Percentiles rank a stretch among this genome's conserved stretches.
These are phyloP conservation scores for Latrodectus hesperus DNA, from an alignment of 2,888 invertebrate genomes.

Conservation along the genomic window DNA sequence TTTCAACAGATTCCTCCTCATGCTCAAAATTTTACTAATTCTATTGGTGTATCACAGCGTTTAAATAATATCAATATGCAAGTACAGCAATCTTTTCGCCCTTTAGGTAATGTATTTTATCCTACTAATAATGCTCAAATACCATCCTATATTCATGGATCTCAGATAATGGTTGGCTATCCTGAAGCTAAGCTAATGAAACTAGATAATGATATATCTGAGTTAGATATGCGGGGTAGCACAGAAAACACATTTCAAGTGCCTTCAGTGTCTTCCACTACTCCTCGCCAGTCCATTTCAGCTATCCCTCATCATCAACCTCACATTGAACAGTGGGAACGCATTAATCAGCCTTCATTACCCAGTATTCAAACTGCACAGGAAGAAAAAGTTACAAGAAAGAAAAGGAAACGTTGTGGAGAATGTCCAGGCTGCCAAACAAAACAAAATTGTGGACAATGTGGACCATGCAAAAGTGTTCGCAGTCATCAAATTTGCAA, in stretches of 20 bases:
- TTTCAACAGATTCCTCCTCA: conserved; percentile 51
- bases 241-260: conserved; percentile 70
- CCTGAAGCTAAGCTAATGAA: conserved; percentile 60
- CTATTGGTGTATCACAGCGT: conserved; percentile 34
- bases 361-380: conserved; percentile 46
- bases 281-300: conserved; percentile 57
- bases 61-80: conserved; percentile 62
- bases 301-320: conserved; percentile 56
- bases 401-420: conserved; percentile 81
- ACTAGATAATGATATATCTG: conserved; percentile 55
- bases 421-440: conserved; percentile 95
- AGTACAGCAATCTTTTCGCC: conserved; percentile 38
- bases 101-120: conserved; percentile 20
- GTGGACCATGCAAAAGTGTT: conserved; percentile 88
- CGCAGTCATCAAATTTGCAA: conserved; percentile 94
- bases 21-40: conserved; percentile 47
- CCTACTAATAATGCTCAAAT: conserved; percentile 40
- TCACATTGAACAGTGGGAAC: conserved; percentile 67
- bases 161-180: conserved; percentile 57
- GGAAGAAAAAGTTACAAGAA: conserved; percentile 67
- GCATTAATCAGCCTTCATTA: conserved; percentile 39
- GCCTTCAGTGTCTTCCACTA: conserved; percentile 71
- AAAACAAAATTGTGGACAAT: conserved; percentile 96
- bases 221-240: conserved; percentile 47
- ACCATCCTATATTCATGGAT: conserved; percentile 42